Evolutionary conservation across 2,113 vertebrate genomes (phyloP).

Genomic region (Datnioides undecimradiatus): DNA sequence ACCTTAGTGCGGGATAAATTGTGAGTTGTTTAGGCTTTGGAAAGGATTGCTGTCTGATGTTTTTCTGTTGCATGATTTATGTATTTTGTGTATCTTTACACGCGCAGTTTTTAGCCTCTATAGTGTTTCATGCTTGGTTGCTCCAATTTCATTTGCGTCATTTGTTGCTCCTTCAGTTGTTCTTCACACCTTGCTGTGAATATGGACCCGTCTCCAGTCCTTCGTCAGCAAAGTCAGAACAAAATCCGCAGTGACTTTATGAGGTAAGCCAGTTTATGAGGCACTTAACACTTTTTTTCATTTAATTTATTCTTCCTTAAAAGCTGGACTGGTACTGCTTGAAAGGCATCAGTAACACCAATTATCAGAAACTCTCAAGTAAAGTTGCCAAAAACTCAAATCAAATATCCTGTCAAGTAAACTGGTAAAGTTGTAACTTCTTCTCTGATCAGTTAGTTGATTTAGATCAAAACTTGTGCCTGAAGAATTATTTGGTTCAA

Average conservation of each 20-base stretch:
- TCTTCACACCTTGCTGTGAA: conserved; percentile 21
- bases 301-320: too few relatives aligned
- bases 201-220: conserved; percentile 74
- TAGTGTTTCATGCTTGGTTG: background rate
- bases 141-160: background rate
- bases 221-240: conserved; percentile 74
- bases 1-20: background rate
- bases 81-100: background rate
- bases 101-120: background rate
- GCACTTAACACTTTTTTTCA: background rate
- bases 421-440: background rate
- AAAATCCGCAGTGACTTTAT: conserved; percentile 60
- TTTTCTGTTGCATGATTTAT: background rate
- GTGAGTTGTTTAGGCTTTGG: background rate
- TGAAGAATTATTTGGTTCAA: too few relatives aligned
- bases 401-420: background rate
- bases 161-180: conserved; percentile 27
- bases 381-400: background rate
- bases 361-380: background rate
- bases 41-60: background rate
- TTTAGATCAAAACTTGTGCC: background rate
- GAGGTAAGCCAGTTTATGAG: conserved; percentile 63
- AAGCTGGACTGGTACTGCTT: background rate
- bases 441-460: background rate
- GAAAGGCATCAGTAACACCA: background rate